Evolutionary conservation across 2,888 invertebrate species (phyloP), one percentile per base, ranked within the genome.

Genomic region (Amiota minor): DNA sequence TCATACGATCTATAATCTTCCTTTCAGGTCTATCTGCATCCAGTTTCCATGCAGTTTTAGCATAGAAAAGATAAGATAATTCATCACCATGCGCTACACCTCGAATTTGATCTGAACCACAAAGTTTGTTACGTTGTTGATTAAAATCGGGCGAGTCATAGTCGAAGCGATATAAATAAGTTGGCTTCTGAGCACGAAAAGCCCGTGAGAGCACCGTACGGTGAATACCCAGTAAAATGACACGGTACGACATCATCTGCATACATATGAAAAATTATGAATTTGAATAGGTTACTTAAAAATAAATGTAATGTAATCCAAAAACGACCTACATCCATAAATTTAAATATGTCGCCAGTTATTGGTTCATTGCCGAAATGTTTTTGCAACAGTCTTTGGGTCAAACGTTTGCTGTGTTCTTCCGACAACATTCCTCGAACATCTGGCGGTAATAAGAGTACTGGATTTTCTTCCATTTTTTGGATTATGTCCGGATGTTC

Each of bases 11-110:
- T 8, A 90, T 87, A 0, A 85, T 89, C 49, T 73, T 71, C 45
- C 79, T 86, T 72, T 89, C 90, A 0, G 77, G 64, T 2, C 81
- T 80, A 1, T 80, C 75, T 1, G 68, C 23, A 0, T 78, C 70
- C 4, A 85, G 70, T 70, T 81, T 83, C 56, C 76, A 75, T 0
- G 84, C 78, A 3, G 75, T 70, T 14, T 68, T 71, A 67, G 83
- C 82, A 23, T 85, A 86, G 70, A 89, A 90, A 0, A 89, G 74
- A 59, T 89, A 90, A 1, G 84, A 83, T 53, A 89, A 53, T 71
- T 90, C 90, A 78, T 90, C 90, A 35, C 82, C 89, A 79, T 90
- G 90, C 8, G 87, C 86, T 2, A 86, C 87, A 0, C 90, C 90
- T 3, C 80, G 78, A 9, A 79, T 78, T 8, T 83, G 79, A n/a